Conservation (phyloP, 2,888 invertebrate genomes). For the Timema podura region DNA sequence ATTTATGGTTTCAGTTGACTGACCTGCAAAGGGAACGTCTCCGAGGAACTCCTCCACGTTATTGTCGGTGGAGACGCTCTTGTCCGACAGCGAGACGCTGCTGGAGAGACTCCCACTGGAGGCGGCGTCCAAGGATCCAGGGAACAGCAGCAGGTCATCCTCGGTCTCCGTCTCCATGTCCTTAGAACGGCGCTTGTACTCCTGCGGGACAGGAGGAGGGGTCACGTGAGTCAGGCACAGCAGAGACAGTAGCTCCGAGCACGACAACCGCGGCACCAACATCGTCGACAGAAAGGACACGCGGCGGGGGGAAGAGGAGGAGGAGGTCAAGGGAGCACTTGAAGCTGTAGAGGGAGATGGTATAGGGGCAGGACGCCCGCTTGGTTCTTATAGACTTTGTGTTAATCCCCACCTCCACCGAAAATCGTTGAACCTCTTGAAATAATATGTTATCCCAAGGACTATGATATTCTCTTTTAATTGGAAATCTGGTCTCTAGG, state of each 20-base stretch:
- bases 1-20: slow-evolving; percentile 39
- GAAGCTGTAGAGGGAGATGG: background rate
- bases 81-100: slow-evolving; percentile 62
- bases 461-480: too few relatives aligned
- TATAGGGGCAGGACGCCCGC: too few relatives aligned
- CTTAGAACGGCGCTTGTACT: slow-evolving; percentile 76
- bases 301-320: background rate
- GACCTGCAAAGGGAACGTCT: slow-evolving; percentile 85
- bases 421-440: too few relatives aligned
- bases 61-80: slow-evolving; percentile 76
- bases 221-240: background rate
- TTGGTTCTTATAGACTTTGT: too few relatives aligned
- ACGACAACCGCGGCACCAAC: slow-evolving; percentile 15
- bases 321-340: background rate
- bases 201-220: slow-evolving; percentile 49
- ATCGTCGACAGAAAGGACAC: background rate
- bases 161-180: slow-evolving; percentile 83
- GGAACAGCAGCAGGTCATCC: slow-evolving; percentile 49
- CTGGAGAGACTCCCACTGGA: slow-evolving; percentile 71
- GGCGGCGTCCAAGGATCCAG: slow-evolving; percentile 49
- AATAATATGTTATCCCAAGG: too few relatives aligned
- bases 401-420: too few relatives aligned
- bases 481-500: too few relatives aligned
- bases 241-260: slow-evolving; percentile 6
- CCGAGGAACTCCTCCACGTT: slow-evolving; percentile 71